Evolutionary conservation across 2,113 vertebrate species (phyloP), one percentile per base, ranked within the genome.

Genomic region (Cynocephalus volans): DNA sequence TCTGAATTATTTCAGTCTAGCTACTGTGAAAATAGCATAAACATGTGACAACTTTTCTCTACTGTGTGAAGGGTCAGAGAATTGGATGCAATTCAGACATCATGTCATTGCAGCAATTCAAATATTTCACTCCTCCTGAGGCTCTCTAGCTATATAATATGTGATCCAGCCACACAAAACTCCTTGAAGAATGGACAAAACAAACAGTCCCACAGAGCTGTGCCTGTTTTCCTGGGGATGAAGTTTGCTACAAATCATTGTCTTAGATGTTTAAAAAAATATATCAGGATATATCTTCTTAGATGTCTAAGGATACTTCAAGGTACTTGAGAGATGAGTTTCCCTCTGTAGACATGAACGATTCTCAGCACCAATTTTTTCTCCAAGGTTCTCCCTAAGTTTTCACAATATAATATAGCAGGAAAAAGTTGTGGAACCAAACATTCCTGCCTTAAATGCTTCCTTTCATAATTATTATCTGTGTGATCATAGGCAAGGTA

Each of bases 21-120:
- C 73, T 89, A 84, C 83, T 96, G 86, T 93, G 67, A 92, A 96
- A 94, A 89, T 89, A 84, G 45, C 41, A 58, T 91, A 84, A 95
- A 89, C 45, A 33, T 89, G 48, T 93, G 88, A 89, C 81, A 87
- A 48, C 65, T 65, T 96, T 95, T 88, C 73, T 52, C 21, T 93
- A 28, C 54, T 95, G 85, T 88, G 81, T 81, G 33, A 95, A 97
- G 81, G 85, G 67, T 80, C n/a, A 70, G 33, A 87, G 60, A 6
- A 50, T 73, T 93, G 89, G 50, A 91, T 91, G 24, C 52, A 79
- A 79, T 92, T 97, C 82, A 89, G 60, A 81, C 41, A 80, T 21
- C 6, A 3, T 82, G 85, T 91, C 67, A 96, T 12, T 56, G 33
- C 5, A 85, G 83, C 15, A 92, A 62, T 93, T 91, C 72, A 93